Percentiles rank a stretch among this genome's conserved stretches.
phyloP scores from a whole-genome alignment of 1,140 invertebrate genomes.

The Bombus confusus region DNA sequence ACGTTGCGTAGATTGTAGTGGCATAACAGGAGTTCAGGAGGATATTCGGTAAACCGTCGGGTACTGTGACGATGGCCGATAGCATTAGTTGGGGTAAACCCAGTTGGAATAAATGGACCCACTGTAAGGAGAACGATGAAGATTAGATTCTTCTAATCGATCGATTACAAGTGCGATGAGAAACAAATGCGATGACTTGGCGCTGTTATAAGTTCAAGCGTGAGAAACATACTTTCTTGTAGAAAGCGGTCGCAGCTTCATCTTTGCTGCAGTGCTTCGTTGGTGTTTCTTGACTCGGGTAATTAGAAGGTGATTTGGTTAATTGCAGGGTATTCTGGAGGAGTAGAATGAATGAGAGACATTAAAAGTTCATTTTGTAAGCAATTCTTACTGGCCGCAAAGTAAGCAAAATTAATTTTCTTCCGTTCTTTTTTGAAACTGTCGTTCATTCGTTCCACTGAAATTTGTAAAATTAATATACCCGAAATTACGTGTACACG shows the following conservation, averaged over 20 bases:
- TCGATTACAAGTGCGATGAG: too few relatives aligned
- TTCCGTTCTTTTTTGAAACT: neutral
- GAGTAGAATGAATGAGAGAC: neutral
- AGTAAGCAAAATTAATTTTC: slow-evolving; percentile 12
- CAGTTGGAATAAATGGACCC: too few relatives aligned
- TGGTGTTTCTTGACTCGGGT: neutral
- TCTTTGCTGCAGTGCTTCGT: neutral
- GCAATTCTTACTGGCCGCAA: neutral
- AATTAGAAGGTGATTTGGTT: slow-evolving; percentile 19
- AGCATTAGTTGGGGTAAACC: too few relatives aligned
- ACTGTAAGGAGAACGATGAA: too few relatives aligned
- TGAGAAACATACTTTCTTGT: neutral
- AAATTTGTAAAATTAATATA: slow-evolving; percentile 4
- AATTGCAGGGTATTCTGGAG: slow-evolving; percentile 4
- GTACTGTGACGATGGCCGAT: too few relatives aligned
- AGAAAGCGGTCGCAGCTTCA: slow-evolving; percentile 1
- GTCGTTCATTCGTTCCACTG: neutral
- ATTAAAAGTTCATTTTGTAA: slow-evolving; percentile 26
- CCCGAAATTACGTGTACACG: neutral
- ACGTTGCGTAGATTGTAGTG: too few relatives aligned
- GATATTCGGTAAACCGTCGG: too few relatives aligned
- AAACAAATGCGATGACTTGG: neutral
- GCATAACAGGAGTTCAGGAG: too few relatives aligned
- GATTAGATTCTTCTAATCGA: too few relatives aligned
- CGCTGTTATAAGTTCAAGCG: neutral